Percentiles rank a stretch among this genome's conserved stretches.
These are phyloP conservation scores for Amphibalanus amphitrite DNA, from an alignment of 1,140 invertebrate genomes.

Conservation along the genomic window DNA sequence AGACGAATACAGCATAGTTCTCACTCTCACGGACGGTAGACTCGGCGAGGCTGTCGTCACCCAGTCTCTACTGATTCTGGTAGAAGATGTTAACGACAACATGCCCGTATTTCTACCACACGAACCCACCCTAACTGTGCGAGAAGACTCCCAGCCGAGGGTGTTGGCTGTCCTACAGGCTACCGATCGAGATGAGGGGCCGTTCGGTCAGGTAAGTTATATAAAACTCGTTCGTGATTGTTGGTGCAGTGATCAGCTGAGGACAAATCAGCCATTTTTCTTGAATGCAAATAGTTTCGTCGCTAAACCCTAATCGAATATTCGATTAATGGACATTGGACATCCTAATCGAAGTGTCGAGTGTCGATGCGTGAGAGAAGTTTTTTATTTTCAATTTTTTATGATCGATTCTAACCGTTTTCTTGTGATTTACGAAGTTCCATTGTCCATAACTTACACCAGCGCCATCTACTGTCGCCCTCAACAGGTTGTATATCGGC, in stretches of 20 bases:
- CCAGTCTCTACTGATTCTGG: constrained; percentile 66
- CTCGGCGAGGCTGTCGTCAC: constrained; percentile 75
- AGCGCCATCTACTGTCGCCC: not conserved
- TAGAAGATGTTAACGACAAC: constrained; percentile 86
- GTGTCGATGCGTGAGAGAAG: too few species aligned
- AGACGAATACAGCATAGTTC: constrained; percentile 70
- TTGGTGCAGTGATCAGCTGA: too few species aligned
- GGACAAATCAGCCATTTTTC: too few species aligned
- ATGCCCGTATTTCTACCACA: constrained; percentile 70
- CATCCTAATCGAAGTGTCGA: too few species aligned
- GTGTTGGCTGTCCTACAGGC: constrained; percentile 66
- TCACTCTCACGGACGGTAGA: constrained; percentile 74
- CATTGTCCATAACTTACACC: too few species aligned
- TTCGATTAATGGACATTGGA: too few species aligned
- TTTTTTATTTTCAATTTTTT: too few species aligned
- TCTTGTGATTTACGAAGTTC: too few species aligned
- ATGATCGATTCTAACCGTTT: too few species aligned
- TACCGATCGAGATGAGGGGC: constrained; percentile 70
- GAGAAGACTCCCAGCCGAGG: constrained; percentile 49
- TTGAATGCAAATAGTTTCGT: too few species aligned
- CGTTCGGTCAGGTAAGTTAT: constrained; percentile 61
- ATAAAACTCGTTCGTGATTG: too few species aligned
- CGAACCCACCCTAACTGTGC: constrained; percentile 55
- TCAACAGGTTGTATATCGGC: constrained; percentile 30
- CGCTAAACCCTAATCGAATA: too few species aligned